Percentiles rank a stretch among this genome's conserved stretches.
Conservation (phyloP, 2,888 invertebrate genomes). For the Vesta saturnalis region DNA sequence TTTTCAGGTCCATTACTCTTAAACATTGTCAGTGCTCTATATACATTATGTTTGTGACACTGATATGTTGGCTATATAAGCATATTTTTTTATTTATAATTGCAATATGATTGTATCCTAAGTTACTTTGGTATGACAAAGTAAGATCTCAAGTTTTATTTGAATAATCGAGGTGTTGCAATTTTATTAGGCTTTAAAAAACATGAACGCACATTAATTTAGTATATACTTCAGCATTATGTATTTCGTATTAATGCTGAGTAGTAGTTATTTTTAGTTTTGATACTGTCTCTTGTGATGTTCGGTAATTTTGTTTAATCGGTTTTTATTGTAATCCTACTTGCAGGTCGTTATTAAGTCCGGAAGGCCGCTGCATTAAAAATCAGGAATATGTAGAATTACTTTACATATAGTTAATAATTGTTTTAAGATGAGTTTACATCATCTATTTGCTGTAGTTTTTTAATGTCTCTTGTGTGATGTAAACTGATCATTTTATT, state of each 20-base stretch:
- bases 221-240: slow-evolving; percentile 18
- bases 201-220: neutral
- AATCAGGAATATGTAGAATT: slow-evolving; percentile 39
- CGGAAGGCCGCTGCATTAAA: slow-evolving; percentile 43
- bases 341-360: slow-evolving; percentile 58
- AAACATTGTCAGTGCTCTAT: neutral
- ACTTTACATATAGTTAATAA: slow-evolving; percentile 34
- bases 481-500: slow-evolving; percentile 36
- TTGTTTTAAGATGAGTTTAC: slow-evolving; percentile 37
- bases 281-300: slow-evolving; percentile 10
- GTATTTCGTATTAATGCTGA: slow-evolving; percentile 20
- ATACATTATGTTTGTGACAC: too few species aligned
- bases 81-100: too few species aligned
- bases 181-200: neutral
- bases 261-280: slow-evolving; percentile 9
- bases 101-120: too few species aligned
- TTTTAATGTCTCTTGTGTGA: slow-evolving; percentile 22
- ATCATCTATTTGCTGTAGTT: slow-evolving; percentile 22
- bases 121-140: too few species aligned
- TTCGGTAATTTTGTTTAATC: slow-evolving; percentile 44
- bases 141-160: too few species aligned
- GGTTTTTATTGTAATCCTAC: slow-evolving; percentile 58
- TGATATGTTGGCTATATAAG: too few species aligned
- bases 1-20: slow-evolving; percentile 2
- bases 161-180: slow-evolving; percentile 10